A percentile compares a stretch with the other conserved stretches of the same genome.
phyloP scores from a whole-genome alignment of 2,797 vertebrate genomes.

The Ammospiza maritima region DNA sequence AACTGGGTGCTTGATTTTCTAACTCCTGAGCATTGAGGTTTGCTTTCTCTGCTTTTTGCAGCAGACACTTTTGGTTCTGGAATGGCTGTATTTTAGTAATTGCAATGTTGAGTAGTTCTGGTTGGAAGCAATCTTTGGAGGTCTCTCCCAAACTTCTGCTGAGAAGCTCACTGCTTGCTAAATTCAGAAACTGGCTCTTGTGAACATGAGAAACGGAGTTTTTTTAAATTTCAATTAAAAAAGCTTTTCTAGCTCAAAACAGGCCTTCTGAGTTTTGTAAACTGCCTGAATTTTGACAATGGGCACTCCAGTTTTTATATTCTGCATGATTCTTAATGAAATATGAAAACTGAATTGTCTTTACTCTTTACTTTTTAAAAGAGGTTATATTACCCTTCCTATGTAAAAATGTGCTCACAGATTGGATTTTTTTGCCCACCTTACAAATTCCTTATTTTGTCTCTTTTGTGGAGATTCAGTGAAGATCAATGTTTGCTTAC shows the following conservation, averaged over 20 bases:
- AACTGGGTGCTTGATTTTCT: background rate
- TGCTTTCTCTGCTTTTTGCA: background rate
- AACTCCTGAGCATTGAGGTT: background rate
- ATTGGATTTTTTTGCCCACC: background rate
- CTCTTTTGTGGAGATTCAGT: background rate
- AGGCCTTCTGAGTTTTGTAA: background rate
- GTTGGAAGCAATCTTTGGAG: background rate
- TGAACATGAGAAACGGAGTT: background rate
- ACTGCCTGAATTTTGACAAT: background rate
- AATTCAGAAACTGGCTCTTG: background rate
- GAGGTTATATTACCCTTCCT: background rate
- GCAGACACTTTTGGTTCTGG: background rate
- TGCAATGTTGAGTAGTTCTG: background rate
- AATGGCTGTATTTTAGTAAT: background rate
- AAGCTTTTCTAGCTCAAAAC: background rate
- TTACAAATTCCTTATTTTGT: background rate
- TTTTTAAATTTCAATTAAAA: background rate
- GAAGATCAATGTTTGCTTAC: background rate
- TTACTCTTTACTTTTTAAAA: background rate
- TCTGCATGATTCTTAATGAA: background rate
- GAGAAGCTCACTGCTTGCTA: background rate
- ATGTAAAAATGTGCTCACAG: background rate
- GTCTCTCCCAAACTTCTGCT: background rate
- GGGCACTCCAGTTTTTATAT: accelerated
- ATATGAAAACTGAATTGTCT: background rate